Percentiles rank a stretch among this genome's conserved stretches.
Evolutionary conservation across 1,140 invertebrate genomes (phyloP).

Genomic region (Lepidurus arcticus): DNA sequence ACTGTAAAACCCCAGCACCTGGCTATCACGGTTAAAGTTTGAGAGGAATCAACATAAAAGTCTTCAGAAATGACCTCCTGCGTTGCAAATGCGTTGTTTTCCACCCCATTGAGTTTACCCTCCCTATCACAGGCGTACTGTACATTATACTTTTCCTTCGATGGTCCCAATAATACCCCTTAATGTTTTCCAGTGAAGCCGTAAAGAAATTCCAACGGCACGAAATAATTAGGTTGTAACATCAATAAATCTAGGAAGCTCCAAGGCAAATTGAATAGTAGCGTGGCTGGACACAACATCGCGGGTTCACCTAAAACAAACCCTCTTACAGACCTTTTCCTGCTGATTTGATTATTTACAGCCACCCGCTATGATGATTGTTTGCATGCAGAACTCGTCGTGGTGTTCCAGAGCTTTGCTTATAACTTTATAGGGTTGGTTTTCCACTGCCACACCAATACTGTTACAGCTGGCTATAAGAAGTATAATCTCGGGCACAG

Average conservation of each 20-base stretch:
- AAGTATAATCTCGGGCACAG: background rate
- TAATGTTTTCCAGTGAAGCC: too few species aligned
- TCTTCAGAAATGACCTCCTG: background rate
- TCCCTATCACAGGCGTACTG: background rate
- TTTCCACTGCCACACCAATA: background rate
- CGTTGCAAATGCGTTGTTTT: background rate
- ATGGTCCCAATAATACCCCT: too few species aligned
- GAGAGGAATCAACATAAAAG: background rate
- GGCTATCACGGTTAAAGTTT: background rate
- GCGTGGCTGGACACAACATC: too few species aligned
- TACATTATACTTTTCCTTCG: too few species aligned
- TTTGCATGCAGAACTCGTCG: background rate
- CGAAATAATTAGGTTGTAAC: too few species aligned
- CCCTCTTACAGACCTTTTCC: too few species aligned
- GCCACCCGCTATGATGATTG: background rate
- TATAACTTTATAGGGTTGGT: conserved; percentile 3
- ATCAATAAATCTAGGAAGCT: too few species aligned
- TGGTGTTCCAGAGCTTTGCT: background rate
- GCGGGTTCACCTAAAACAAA: too few species aligned
- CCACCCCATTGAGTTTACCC: background rate
- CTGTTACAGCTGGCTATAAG: background rate
- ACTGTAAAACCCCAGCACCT: background rate
- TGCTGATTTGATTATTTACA: too few species aligned
- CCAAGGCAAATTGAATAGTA: too few species aligned
- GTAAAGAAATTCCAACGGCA: too few species aligned